These are phyloP conservation scores for Agonopterix heracliana DNA, from an alignment of 2,888 invertebrate genomes.

Conservation along the genomic window DNA sequence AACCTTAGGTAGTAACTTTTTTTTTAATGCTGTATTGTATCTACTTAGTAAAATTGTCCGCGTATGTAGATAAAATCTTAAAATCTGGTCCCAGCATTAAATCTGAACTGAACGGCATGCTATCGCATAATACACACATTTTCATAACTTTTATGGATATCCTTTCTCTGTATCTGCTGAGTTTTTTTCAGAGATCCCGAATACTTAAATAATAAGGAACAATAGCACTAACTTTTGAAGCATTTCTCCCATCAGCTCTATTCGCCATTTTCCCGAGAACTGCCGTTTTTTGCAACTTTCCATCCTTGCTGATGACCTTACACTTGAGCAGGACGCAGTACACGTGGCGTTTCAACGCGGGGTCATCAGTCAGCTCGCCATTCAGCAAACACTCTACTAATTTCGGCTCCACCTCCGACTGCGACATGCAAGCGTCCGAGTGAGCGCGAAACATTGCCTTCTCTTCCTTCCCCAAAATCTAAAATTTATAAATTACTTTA, in stretches of 20 bases:
- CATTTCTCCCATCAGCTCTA: constrained; percentile 38
- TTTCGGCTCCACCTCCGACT: constrained; percentile 35
- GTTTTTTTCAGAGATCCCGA: too few species aligned
- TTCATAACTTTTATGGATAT: too few species aligned
- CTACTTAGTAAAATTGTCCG: too few species aligned
- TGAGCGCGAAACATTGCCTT: constrained; percentile 63
- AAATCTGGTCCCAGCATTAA: too few species aligned
- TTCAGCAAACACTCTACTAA: constrained; percentile 39
- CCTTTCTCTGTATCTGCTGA: too few species aligned
- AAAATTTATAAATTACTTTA: neutral
- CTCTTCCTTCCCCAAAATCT: constrained; percentile 56
- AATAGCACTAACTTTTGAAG: constrained; percentile 39
- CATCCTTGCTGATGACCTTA: constrained; percentile 63
- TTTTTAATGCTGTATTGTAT: too few species aligned
- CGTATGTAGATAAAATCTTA: too few species aligned
- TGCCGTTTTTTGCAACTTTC: constrained; percentile 57
- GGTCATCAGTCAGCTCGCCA: constrained; percentile 37
- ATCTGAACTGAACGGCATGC: too few species aligned
- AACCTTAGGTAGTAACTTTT: too few species aligned
- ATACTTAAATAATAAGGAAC: too few species aligned
- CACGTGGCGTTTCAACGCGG: constrained; percentile 46
- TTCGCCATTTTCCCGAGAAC: constrained; percentile 42
- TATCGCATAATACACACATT: too few species aligned
- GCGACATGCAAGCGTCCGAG: constrained; percentile 48
- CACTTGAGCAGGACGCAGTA: constrained; percentile 62